A percentile compares a stretch with the other conserved stretches of the same genome.
These are phyloP conservation scores for Bombylius major DNA, from an alignment of 2,888 invertebrate species.

Conservation along the genomic window DNA sequence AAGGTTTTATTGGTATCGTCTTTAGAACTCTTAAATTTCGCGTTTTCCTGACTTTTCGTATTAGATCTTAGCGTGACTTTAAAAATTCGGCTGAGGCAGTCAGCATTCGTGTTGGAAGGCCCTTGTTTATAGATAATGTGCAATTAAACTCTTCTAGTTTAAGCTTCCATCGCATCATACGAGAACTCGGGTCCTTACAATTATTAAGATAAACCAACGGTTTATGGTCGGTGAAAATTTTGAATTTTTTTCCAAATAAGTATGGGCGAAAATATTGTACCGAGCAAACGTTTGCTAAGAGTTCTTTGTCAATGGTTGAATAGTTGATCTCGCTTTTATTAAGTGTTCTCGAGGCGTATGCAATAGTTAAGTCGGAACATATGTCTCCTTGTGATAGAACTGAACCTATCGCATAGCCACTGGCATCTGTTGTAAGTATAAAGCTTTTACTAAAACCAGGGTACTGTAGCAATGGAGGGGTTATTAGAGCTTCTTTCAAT, in stretches of 20 bases:
- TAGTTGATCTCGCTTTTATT: conserved; percentile 17
- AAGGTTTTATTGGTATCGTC: no score
- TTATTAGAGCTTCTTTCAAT: not conserved
- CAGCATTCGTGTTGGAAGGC: no score
- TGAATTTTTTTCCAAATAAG: not conserved
- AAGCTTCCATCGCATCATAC: no score
- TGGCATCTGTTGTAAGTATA: conserved; percentile 20
- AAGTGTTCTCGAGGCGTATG: conserved; percentile 18
- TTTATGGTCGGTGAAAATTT: no score
- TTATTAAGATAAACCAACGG: no score
- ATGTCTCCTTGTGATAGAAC: conserved; percentile 17
- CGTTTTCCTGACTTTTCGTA: no score
- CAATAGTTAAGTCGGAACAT: conserved; percentile 14
- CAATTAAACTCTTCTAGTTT: no score
- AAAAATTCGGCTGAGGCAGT: no score
- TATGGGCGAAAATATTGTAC: not conserved
- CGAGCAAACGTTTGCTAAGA: conserved; percentile 4
- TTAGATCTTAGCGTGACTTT: no score
- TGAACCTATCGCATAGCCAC: conserved; percentile 16
- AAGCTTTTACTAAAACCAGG: conserved; percentile 24
- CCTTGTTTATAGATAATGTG: no score
- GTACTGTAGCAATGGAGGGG: conserved; percentile 24
- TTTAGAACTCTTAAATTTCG: no score
- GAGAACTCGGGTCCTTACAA: no score
- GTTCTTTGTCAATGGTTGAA: conserved; percentile 18